phyloP scores from a whole-genome alignment of 30 jellyfish, hydroid and myxozoan species.

The Cassiopea andromeda region DNA sequence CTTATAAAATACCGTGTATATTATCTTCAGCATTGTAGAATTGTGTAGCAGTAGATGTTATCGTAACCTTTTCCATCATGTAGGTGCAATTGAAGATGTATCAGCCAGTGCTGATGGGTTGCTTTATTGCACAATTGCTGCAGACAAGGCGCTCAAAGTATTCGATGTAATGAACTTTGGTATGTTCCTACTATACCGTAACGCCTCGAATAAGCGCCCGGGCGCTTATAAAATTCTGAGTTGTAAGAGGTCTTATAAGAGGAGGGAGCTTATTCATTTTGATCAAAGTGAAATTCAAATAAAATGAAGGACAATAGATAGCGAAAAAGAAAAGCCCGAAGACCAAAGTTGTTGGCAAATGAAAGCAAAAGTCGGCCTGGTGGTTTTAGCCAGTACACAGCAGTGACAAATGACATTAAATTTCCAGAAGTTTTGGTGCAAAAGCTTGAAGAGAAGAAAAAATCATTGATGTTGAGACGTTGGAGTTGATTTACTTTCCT shows the following conservation, averaged over 20 bases:
- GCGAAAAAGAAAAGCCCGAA: no score
- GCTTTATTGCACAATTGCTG: constrained; percentile 83
- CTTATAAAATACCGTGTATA: neutral
- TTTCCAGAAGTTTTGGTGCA: no score
- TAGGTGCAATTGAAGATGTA: constrained; percentile 79
- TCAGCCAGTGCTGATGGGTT: constrained; percentile 92
- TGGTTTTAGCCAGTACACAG: no score
- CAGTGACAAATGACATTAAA: no score
- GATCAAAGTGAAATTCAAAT: no score
- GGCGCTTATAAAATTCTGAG: neutral
- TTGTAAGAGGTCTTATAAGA: neutral
- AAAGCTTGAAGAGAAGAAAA: no score
- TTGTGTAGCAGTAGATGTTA: neutral
- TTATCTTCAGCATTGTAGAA: neutral
- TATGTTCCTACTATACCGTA: neutral
- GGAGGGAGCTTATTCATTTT: no score
- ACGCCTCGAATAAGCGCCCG: neutral
- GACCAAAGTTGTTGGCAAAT: no score
- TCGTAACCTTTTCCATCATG: neutral
- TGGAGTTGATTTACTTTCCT: no score
- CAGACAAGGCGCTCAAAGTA: constrained; percentile 92
- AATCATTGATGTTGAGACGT: no score
- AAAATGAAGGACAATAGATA: no score
- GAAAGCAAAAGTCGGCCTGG: no score
- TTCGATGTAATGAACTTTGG: constrained; percentile 98